These are phyloP conservation scores for Aspidoscelis tigris DNA, from an alignment of 2,113 vertebrate genomes.

Conservation along the genomic window DNA sequence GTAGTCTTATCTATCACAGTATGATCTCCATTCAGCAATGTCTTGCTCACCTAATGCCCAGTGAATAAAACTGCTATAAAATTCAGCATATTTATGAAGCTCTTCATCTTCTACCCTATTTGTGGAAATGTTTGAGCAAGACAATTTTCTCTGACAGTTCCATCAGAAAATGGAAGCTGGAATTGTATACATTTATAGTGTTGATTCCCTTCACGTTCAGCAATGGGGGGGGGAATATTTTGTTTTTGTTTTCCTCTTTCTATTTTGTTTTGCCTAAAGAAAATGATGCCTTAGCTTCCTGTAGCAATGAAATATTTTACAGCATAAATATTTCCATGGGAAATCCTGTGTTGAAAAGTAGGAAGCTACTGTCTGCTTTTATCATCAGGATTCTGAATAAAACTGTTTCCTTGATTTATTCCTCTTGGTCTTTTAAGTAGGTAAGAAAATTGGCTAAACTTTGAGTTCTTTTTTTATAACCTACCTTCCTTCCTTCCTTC, in stretches of 20 bases:
- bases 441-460: background rate
- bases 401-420: background rate
- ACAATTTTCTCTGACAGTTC: background rate
- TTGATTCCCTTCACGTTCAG: constrained; percentile 46
- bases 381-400: constrained; percentile 24
- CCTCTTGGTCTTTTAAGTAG: background rate
- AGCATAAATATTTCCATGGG: constrained; percentile 58
- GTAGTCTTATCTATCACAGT: background rate
- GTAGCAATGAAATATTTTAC: constrained; percentile 51
- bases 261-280: background rate
- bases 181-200: constrained; percentile 54
- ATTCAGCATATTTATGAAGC: background rate
- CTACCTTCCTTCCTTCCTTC: no score
- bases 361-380: constrained; percentile 61
- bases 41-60: background rate
- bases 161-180: background rate
- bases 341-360: constrained; percentile 22
- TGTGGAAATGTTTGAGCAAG: background rate
- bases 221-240: constrained; percentile 8
- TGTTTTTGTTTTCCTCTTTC: background rate
- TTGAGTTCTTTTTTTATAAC: background rate
- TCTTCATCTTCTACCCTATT: background rate
- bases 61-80: background rate
- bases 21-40: no score
- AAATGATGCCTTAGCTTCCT: constrained; percentile 47